These are phyloP conservation scores for Columba livia DNA, from an alignment of 2,113 vertebrate species.

Conservation along the genomic window DNA sequence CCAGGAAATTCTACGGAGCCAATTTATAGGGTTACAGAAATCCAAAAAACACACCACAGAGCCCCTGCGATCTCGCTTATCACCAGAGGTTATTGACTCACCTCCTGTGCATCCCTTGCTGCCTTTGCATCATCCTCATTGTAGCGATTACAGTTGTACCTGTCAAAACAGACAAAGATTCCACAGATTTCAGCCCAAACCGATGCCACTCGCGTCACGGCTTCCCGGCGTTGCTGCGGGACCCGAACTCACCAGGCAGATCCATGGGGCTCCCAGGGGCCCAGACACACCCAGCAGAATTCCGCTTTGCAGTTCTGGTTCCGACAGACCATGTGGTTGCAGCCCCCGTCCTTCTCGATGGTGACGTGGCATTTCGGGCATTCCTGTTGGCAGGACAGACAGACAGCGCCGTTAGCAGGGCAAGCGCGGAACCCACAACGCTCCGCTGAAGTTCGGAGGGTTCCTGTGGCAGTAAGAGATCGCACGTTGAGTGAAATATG, in stretches of 20 bases:
- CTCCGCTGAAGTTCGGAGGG: background rate
- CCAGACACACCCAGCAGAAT: conserved; percentile 99
- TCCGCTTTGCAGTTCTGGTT: conserved; percentile 99
- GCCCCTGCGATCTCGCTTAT: background rate
- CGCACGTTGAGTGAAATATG: background rate
- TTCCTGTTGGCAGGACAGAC: conserved; percentile 81
- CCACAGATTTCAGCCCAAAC: conserved; percentile 28
- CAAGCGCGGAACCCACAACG: background rate
- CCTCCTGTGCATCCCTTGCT: conserved; percentile 98
- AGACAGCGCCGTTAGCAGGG: background rate
- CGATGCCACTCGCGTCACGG: background rate
- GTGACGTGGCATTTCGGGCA: conserved; percentile 99
- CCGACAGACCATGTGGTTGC: conserved; percentile 99
- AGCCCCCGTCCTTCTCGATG: conserved; percentile 98
- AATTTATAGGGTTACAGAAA: background rate
- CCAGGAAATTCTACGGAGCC: background rate
- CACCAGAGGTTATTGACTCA: conserved; percentile 68
- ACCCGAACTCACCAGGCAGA: conserved; percentile 91
- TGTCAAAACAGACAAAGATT: conserved; percentile 63
- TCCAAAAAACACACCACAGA: background rate
- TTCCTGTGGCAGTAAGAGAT: background rate
- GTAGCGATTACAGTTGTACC: conserved; percentile 99
- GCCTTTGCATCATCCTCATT: conserved; percentile 99
- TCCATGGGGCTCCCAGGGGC: conserved; percentile 98
- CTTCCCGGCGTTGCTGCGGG: background rate